A percentile compares a stretch with the other conserved stretches of the same genome.
These are phyloP conservation scores for Erebia palarica DNA, from an alignment of 2,888 invertebrate genomes.

Conservation along the genomic window DNA sequence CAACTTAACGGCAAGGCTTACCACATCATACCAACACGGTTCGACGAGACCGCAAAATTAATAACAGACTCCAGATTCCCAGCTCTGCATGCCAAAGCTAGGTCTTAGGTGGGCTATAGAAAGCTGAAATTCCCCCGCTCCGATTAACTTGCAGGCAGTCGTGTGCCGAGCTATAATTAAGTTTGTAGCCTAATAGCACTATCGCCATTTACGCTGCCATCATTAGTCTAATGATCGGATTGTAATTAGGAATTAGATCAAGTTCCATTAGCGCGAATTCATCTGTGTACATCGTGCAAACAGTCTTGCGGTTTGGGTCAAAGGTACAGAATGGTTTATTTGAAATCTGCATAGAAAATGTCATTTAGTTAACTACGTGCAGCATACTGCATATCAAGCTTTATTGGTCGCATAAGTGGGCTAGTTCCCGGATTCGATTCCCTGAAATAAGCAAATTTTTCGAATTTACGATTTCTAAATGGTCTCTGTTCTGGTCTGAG, in stretches of 20 bases:
- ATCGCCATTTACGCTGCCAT: constrained; percentile 62
- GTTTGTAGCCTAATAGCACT: constrained; percentile 63
- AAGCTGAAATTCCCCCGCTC: constrained; percentile 29
- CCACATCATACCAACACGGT: constrained; percentile 5
- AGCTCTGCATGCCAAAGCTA: constrained; percentile 27
- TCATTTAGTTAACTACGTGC: not conserved
- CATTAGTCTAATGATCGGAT: constrained; percentile 58
- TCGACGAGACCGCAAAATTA: constrained; percentile 31
- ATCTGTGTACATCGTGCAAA: constrained; percentile 16
- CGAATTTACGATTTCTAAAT: too few relatives aligned
- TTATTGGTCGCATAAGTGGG: too few relatives aligned
- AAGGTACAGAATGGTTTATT: not conserved
- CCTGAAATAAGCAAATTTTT: too few relatives aligned
- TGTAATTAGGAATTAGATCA: constrained; percentile 43
- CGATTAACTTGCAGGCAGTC: constrained; percentile 23
- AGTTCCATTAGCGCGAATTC: constrained; percentile 20
- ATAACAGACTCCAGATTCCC: constrained; percentile 25
- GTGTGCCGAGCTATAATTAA: constrained; percentile 54
- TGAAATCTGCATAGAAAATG: not conserved
- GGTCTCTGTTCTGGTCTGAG: too few relatives aligned
- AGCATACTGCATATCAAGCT: too few relatives aligned
- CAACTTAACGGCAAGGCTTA: not conserved
- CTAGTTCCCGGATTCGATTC: too few relatives aligned
- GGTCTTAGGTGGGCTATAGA: constrained; percentile 32
- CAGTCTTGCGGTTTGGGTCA: constrained; percentile 10